phyloP scores from a whole-genome alignment of 2,888 invertebrate genomes.

The Drosophila prolongata region DNA sequence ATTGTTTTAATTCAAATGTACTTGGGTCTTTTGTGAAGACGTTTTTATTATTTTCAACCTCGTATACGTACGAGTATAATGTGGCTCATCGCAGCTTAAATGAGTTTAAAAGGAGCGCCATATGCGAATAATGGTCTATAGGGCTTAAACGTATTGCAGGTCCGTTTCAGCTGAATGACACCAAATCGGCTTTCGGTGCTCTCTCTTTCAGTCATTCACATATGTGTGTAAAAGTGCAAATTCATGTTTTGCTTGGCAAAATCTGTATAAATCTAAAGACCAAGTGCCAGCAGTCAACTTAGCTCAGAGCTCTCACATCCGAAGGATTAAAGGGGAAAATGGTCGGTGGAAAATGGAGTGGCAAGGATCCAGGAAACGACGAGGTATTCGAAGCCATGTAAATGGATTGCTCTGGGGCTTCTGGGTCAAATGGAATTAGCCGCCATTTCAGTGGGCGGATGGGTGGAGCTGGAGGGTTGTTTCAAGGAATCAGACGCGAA shows the following conservation, averaged over 20 bases:
- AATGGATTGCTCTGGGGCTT: conserved; percentile 30
- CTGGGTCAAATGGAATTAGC: conserved; percentile 62
- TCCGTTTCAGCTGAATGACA: conserved; percentile 31
- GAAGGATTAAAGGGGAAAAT: conserved; percentile 42
- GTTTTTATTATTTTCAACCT: background rate
- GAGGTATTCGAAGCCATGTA: conserved; percentile 12
- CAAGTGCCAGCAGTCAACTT: conserved; percentile 61
- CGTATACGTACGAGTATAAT: background rate
- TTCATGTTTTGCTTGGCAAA: conserved; percentile 81
- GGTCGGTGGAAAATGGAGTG: background rate
- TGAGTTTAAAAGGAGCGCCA: background rate
- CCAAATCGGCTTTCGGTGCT: conserved; percentile 35
- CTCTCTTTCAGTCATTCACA: conserved; percentile 6
- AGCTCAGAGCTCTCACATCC: conserved; percentile 37
- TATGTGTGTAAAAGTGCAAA: conserved; percentile 81
- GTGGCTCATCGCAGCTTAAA: background rate
- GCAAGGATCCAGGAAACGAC: background rate
- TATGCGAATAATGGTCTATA: conserved; percentile 18
- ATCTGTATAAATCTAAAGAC: conserved; percentile 80
- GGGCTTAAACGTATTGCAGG: conserved; percentile 47
- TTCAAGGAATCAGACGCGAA: conserved; percentile 20
- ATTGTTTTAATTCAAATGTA: background rate
- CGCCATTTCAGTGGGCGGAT: conserved; percentile 49
- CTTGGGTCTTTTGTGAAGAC: background rate
- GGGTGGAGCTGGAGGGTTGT: background rate